These are phyloP conservation scores for Drosophila dives DNA, from an alignment of 2,888 invertebrate species.

Conservation along the genomic window DNA sequence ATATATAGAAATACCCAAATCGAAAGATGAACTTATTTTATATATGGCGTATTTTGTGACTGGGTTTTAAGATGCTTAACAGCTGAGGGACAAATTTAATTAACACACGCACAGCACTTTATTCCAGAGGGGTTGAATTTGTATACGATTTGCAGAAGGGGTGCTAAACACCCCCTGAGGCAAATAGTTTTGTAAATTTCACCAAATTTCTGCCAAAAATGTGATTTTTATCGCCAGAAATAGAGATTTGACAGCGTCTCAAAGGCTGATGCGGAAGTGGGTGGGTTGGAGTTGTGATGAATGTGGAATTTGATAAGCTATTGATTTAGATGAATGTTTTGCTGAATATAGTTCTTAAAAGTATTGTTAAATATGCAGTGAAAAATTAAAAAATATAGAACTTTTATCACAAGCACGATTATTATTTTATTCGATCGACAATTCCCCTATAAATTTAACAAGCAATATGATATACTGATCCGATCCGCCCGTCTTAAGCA, in stretches of 20 bases:
- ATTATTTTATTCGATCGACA: not conserved
- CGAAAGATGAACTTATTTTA: not conserved
- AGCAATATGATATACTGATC: too few relatives aligned
- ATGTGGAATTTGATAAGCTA: not conserved
- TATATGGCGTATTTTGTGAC: conserved; percentile 14
- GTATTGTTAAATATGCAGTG: not conserved
- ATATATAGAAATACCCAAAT: conserved; percentile 2
- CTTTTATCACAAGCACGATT: not conserved
- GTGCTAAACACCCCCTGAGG: conserved; percentile 24
- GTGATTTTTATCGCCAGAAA: conserved; percentile 50
- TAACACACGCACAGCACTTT: conserved; percentile 28
- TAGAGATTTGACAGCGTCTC: conserved; percentile 12
- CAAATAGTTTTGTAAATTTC: conserved; percentile 21
- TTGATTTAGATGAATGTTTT: not conserved
- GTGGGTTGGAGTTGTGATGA: not conserved
- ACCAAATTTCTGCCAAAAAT: conserved; percentile 27
- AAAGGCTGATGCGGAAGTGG: not conserved
- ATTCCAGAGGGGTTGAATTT: conserved; percentile 22
- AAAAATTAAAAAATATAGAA: not conserved
- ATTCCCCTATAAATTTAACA: too few relatives aligned
- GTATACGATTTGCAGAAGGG: conserved; percentile 22
- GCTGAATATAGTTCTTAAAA: not conserved
- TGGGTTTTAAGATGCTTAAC: conserved; percentile 50
- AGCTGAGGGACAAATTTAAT: conserved; percentile 58
- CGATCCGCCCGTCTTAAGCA: too few relatives aligned